These are phyloP conservation scores for Lasioglossum pauxillum DNA, from an alignment of 2,888 invertebrate genomes.

Conservation along the genomic window DNA sequence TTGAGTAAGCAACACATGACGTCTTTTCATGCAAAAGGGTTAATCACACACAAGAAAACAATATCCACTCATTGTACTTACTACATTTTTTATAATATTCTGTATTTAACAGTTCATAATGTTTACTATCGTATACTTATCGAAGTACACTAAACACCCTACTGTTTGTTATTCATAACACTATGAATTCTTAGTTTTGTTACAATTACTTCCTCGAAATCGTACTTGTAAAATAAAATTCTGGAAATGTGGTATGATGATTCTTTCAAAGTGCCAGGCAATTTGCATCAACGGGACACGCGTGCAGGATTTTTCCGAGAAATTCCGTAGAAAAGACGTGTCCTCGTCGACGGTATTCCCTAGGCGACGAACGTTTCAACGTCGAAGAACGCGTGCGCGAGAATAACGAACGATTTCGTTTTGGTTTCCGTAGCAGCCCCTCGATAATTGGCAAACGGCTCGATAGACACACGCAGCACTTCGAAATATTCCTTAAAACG, in stretches of 20 bases:
- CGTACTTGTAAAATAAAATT: not conserved
- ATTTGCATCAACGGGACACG: not conserved
- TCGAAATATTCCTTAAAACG: not conserved
- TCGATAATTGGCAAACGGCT: conserved; percentile 69
- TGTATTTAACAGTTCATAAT: not conserved
- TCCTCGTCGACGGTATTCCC: conserved; percentile 22
- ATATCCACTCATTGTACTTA: not conserved
- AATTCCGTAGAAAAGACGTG: not conserved
- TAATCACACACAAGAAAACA: not conserved
- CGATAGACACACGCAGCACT: conserved; percentile 51
- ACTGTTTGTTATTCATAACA: not conserved
- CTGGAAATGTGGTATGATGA: not conserved
- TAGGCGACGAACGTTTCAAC: conserved; percentile 27
- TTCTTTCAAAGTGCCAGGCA: not conserved
- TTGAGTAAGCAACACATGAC: too few relatives aligned
- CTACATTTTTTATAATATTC: not conserved
- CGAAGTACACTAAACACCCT: not conserved
- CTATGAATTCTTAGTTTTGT: not conserved
- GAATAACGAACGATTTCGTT: conserved; percentile 82
- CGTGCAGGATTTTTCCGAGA: not conserved
- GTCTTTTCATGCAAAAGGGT: not conserved
- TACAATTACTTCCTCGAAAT: not conserved
- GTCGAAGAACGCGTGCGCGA: conserved; percentile 76
- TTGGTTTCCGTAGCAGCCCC: conserved; percentile 68
- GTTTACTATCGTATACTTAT: not conserved